Percentiles rank a stretch among this genome's conserved stretches.
phyloP scores from a whole-genome alignment of 64 coral and sea anemone genomes.

The Cladopsammia gracilis region DNA sequence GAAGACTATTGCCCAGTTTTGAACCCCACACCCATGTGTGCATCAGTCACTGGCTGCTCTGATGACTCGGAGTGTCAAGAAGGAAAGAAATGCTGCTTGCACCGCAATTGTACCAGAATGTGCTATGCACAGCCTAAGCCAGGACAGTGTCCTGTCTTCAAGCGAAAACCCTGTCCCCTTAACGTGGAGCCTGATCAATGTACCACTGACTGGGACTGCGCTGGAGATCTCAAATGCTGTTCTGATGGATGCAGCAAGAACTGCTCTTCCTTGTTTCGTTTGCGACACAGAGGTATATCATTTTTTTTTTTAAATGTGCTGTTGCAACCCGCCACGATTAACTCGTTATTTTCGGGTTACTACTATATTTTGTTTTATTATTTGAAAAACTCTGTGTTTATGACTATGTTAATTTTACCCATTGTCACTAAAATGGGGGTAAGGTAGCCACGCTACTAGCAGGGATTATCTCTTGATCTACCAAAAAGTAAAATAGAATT shows the following conservation, averaged over 20 bases:
- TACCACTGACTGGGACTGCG: constrained; percentile 32
- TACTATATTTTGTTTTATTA: too few species aligned
- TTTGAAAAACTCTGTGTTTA: too few species aligned
- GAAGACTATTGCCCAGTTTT: neutral
- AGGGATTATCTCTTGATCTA: too few species aligned
- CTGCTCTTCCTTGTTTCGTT: neutral
- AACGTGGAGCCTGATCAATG: neutral
- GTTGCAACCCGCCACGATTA: too few species aligned
- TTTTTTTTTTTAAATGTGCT: neutral
- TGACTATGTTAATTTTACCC: too few species aligned
- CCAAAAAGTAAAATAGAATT: too few species aligned
- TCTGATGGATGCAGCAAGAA: neutral
- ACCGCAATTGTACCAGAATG: neutral
- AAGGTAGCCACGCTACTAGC: too few species aligned
- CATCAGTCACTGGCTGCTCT: neutral
- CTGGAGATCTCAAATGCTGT: constrained; percentile 24
- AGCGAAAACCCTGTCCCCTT: neutral
- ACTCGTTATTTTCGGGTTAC: too few species aligned
- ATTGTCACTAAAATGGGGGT: too few species aligned
- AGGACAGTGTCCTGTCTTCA: neutral
- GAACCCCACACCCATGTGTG: neutral
- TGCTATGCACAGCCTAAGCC: neutral
- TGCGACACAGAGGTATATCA: neutral
- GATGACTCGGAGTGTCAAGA: constrained; percentile 13
- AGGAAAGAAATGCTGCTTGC: constrained; percentile 26